Base-by-base conservation (phyloP, 1,140 invertebrate genomes). In the Lordiphosa stackelbergi region DNA sequence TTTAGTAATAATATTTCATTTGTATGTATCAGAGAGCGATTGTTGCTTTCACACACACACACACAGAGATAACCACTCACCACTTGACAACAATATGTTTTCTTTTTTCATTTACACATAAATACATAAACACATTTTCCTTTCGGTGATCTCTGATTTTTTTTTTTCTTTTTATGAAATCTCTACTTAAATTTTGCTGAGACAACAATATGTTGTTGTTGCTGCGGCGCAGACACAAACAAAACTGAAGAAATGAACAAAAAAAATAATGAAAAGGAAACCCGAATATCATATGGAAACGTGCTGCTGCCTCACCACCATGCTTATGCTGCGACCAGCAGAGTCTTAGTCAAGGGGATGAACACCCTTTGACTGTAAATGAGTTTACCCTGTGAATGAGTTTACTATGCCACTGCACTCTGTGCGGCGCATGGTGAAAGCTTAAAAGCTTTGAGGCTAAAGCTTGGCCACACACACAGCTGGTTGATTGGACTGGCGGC, bases 261-360 rank as follows among this genome's bases (percentile, higher is more conserved):
- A 73, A 58, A 28, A 28, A 28, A 28, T 6, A 28, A 6, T 5
- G 24, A 7, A 58, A 60, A 60, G 59, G 41, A 73, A 73, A 73
- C 53, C 69, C 43, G 37, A 66, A 55, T 61, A 78, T 69, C 73
- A 78, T 72, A 78, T 78, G 74, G 56, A 78, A 78, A 73, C 73
- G 69, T 73, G 73, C 73, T 55, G 41, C 63, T 63, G 24, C 24
- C 6, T 28, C 24, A 35, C 48, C 54, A 41, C 57, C 19, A 53
- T 58, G 53, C 66, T 78, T 78, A 78, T 78, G 73, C 73, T 79
- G 64, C 22, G 13, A 2, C 12, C 66, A 62, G 42, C 7, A 48
- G 24, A 28, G 24, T 4, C 24, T 28, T 28, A 28, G 24, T 7
- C 5, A 28, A 6, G 24, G 24, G 24, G 24, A 28, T 5, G 10